Percentiles rank a stretch among this genome's conserved stretches.
Conservation (phyloP, 2,888 invertebrate genomes). For the Orchesella flavescens region DNA sequence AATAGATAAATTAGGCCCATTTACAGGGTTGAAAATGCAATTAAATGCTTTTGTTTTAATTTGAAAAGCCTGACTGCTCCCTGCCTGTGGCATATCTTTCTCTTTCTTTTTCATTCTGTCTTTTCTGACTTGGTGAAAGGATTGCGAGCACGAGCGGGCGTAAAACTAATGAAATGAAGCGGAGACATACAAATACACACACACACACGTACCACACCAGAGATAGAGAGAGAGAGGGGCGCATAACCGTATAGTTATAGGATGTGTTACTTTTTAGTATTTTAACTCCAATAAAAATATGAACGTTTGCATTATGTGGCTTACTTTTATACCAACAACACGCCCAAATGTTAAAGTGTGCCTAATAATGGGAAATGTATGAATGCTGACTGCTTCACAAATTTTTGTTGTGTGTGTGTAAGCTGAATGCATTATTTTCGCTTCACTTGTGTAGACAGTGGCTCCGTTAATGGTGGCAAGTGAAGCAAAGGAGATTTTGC, state of each 20-base stretch:
- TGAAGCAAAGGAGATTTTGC: slow-evolving; percentile 10
- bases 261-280: too few species aligned
- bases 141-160: not conserved
- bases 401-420: not conserved
- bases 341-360: too few species aligned
- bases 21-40: slow-evolving; percentile 53
- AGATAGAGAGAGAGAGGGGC: not conserved
- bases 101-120: slow-evolving; percentile 19
- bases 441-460: not conserved
- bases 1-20: slow-evolving; percentile 53
- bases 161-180: slow-evolving; percentile 10
- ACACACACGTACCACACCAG: too few species aligned
- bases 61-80: slow-evolving; percentile 37
- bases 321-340: too few species aligned
- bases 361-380: not conserved
- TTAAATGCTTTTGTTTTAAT: slow-evolving; percentile 56
- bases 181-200: not conserved
- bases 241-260: too few species aligned
- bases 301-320: too few species aligned
- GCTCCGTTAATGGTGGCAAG: slow-evolving; percentile 1
- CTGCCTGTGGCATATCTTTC: slow-evolving; percentile 54
- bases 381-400: not conserved
- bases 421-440: slow-evolving; percentile 3
- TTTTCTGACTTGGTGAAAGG: slow-evolving; percentile 18
- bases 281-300: too few species aligned